phyloP scores from a whole-genome alignment of 2,797 vertebrate species.

The Xenops minutus region DNA sequence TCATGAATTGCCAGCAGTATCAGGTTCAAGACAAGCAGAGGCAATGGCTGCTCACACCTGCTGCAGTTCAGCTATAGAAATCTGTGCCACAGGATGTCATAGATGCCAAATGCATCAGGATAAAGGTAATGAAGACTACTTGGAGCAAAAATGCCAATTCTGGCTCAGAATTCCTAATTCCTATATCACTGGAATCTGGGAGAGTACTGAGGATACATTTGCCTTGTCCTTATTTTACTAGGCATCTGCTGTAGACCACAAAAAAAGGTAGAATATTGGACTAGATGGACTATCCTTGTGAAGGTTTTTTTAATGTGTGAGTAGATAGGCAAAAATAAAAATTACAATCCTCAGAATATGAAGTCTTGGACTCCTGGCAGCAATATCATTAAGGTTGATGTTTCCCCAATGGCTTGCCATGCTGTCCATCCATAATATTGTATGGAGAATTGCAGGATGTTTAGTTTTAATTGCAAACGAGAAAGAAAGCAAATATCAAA shows the following conservation, averaged over 20 bases:
- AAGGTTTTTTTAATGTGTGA: fast-evolving
- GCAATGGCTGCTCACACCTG: background rate
- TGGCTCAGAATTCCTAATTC: background rate
- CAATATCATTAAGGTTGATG: background rate
- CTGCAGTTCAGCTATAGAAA: background rate
- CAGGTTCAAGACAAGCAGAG: background rate
- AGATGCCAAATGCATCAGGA: background rate
- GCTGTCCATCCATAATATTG: background rate
- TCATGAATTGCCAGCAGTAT: background rate
- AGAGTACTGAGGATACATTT: background rate
- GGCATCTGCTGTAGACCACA: background rate
- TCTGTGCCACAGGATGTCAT: background rate
- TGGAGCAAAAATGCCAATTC: background rate
- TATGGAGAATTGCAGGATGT: background rate
- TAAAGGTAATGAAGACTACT: background rate
- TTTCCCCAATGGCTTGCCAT: background rate
- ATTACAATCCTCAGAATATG: background rate
- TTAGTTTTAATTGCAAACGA: background rate
- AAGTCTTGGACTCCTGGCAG: background rate
- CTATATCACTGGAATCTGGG: background rate
- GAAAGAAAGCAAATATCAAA: constrained; percentile 1
- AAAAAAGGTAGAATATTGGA: background rate
- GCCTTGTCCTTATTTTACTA: background rate
- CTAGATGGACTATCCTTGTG: background rate
- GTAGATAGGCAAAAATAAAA: background rate